Conservation (phyloP, 2,888 invertebrate genomes). For the Theretra japonica region DNA sequence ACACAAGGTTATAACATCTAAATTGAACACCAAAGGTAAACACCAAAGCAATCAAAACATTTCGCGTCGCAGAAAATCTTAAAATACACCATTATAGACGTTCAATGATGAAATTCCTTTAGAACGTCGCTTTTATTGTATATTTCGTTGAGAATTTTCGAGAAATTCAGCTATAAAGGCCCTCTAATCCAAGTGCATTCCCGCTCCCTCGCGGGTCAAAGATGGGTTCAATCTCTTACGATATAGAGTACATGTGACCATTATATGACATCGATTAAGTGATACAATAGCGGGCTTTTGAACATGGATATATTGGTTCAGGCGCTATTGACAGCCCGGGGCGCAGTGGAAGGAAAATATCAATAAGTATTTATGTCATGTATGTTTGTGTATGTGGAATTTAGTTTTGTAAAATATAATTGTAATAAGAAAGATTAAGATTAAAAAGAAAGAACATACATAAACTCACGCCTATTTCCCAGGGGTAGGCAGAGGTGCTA, state of each 20-base stretch:
- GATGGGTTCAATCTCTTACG: background rate
- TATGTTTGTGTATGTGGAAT: no score
- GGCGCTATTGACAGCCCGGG: no score
- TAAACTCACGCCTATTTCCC: no score
- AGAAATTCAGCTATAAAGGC: constrained; percentile 20
- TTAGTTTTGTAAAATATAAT: no score
- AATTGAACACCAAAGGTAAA: background rate
- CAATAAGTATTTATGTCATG: no score
- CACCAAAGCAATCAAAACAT: constrained; percentile 1
- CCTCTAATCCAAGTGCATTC: constrained; percentile 23
- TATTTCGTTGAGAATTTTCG: constrained; percentile 15
- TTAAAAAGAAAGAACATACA: no score
- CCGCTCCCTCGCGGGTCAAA: constrained; percentile 1
- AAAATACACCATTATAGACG: background rate
- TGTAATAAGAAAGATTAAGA: no score
- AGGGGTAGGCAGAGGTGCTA: no score
- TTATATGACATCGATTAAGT: background rate
- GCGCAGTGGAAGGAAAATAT: no score
- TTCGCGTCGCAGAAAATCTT: background rate
- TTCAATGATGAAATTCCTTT: constrained; percentile 15
- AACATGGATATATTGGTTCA: background rate
- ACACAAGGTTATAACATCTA: background rate
- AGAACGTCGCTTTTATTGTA: constrained; percentile 14
- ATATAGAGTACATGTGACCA: background rate
- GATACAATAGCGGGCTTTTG: background rate